Evolutionary conservation across 2,797 vertebrate species (phyloP).

Genomic region (Fringilla coelebs): DNA sequence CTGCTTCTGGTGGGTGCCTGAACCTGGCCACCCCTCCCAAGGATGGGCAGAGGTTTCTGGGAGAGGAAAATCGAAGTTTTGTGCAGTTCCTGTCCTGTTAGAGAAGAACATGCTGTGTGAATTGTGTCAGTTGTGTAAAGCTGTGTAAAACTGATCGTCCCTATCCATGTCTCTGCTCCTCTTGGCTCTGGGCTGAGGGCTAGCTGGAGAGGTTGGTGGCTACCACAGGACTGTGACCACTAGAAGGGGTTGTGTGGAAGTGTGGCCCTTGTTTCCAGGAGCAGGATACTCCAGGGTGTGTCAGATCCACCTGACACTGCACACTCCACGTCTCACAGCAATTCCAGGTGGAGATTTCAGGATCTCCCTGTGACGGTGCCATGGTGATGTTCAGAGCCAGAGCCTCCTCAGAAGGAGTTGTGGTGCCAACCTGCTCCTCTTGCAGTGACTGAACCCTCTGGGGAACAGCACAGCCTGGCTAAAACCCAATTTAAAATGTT

Average conservation of each 20-base stretch:
- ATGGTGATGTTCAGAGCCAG: background rate
- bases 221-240: rapidly evolving
- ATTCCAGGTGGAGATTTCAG: background rate
- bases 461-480: background rate
- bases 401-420: background rate
- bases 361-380: background rate
- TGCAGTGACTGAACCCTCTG: background rate
- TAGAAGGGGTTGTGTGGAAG: too few relatives aligned
- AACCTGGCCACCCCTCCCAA: background rate
- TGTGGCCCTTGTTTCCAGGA: background rate
- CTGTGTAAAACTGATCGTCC: rapidly evolving
- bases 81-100: background rate
- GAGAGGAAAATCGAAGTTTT: background rate
- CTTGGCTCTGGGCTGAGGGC: background rate
- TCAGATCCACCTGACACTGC: background rate
- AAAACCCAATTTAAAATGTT: background rate
- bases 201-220: background rate
- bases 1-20: background rate
- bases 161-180: background rate
- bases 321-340: background rate
- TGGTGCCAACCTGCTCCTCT: background rate
- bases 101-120: background rate
- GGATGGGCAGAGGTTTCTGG: background rate
- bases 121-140: background rate
- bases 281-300: background rate